Conservation (phyloP, 2,888 invertebrate genomes). For the Drosophila quinaria region DNA sequence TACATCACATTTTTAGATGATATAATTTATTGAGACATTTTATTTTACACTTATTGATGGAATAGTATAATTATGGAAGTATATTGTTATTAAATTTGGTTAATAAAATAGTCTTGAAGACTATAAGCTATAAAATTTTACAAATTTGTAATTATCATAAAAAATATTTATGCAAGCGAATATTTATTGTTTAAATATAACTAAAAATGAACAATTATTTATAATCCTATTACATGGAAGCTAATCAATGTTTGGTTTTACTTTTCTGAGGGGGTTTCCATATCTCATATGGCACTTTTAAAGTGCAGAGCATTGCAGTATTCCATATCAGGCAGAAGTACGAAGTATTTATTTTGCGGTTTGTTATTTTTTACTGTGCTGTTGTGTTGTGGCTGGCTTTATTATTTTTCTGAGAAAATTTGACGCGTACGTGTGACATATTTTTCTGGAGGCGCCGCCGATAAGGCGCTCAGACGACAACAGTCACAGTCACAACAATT, state of each 20-base stretch:
- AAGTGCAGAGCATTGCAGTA: conserved; percentile 36
- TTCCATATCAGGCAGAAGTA: conserved; percentile 17
- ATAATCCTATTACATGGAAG: conserved; percentile 3
- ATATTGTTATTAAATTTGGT: neutral
- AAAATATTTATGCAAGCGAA: neutral
- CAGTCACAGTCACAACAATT: conserved; percentile 31
- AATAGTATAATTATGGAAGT: too few relatives aligned
- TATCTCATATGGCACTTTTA: conserved; percentile 15
- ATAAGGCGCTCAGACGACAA: conserved; percentile 59
- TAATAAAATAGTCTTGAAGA: neutral
- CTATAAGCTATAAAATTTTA: neutral
- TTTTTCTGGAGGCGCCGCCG: conserved; percentile 79
- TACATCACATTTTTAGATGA: neutral
- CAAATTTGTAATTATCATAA: neutral
- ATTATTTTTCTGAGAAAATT: conserved; percentile 68
- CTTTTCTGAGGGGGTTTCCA: conserved; percentile 2
- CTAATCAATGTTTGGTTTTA: conserved; percentile 19
- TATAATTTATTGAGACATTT: too few relatives aligned
- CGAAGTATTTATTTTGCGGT: conserved; percentile 49
- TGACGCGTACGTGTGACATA: conserved; percentile 78
- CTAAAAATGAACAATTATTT: neutral
- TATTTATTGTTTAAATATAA: neutral
- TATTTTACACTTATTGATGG: too few relatives aligned
- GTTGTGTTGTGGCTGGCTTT: conserved; percentile 35
- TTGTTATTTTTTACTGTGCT: conserved; percentile 19